Evolutionary conservation across 2,797 vertebrate genomes (phyloP), one percentile per base, ranked within the genome.

Genomic region (Rhynchonycteris naso): DNA sequence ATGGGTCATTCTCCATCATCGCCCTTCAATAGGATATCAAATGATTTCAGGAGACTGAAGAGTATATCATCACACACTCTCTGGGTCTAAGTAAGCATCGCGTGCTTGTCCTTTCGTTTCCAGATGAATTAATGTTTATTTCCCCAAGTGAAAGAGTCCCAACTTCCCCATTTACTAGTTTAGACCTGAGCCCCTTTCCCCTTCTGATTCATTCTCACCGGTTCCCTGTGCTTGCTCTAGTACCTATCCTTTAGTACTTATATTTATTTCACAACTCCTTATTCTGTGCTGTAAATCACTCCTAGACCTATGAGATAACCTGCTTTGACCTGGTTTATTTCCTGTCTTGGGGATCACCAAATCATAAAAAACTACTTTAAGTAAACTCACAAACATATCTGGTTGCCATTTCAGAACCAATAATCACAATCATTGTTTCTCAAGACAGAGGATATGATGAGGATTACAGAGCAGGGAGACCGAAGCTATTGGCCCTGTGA

Each of bases 21-120:
- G 58, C 63, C 84, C 79, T 38, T 2, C 0, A 78, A 69, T 0
- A 0, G 22, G 54, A 72, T 74, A 5, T 28, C 69, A 76, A 71
- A 66, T 58, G 84, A 79, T 75, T 87, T 90, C 28, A 43, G 75
- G 74, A 93, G 71, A 79, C 24, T 4, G 16, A 71, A 71, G 79
- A 38, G 21, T 56, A 43, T 0, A 65, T 1, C 59, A 85, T 94
- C 54, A 33, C 28, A 89, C 15, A 7, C 22, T 65, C 15, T 38
- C 65, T 2, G 1, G 33, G 26, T 65, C 52, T 88, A 47, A 4
- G 10, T 43, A 90, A 38, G 19, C 66, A 74, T 14, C 30, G 58
- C 54, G 58, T 14, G 38, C 43, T 66, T 47, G 22, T 7, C 35
- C 61, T 81, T 88, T 63, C 93, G 43, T 93, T 89, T 93, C 81